Base-by-base conservation (phyloP, 2,113 vertebrate genomes). In the Stictonetta naevosa region DNA sequence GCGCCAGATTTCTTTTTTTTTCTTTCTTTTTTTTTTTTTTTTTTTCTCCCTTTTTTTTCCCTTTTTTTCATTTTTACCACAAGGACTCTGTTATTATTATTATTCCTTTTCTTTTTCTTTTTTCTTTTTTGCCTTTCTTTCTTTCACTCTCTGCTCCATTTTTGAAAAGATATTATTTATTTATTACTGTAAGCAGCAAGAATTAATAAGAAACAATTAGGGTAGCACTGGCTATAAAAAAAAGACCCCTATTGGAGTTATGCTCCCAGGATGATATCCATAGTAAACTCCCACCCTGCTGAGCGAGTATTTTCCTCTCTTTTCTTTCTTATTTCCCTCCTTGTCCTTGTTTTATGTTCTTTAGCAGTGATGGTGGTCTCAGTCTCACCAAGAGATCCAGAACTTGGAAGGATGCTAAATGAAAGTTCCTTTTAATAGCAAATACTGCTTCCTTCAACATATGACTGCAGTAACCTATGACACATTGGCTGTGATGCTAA, bases 211-310 rank as follows among this genome's bases (percentile, higher is more conserved):
- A 79, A 68, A 9, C 14, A 80, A 93, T 72, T 68, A 86, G 3
- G 36, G 20, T 42, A 52, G 3, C 4, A 8, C 46, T 95, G 71
- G 1, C 34, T 18, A 25, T 21, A 40, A 66, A 75, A 66, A 75
- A 78, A 44, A 22, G 2, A 9, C 13, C 0, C 63, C 14, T 44
- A 0, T 3, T 18, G 12, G 28, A 31, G 2, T 16, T 23, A 23
- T 67, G 25, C 14, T 88, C 55, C 58, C 56, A 56, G 29, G 19
- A 9, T 2, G 1, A 83, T 13, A 64, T 68, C 75, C 79, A 36
- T 15, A 34, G 26, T 34, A 82, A 93, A 67, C 11, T 67, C 29
- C 7, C 53, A 33, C 16, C 8, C 6, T 74, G 25, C 26, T 6
- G 3, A 56, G 36, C 63, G 46, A 90, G 14, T 26, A 63, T 90